phyloP scores from a whole-genome alignment of 92 coral and sea anemone genomes.

The Siderastrea radians region DNA sequence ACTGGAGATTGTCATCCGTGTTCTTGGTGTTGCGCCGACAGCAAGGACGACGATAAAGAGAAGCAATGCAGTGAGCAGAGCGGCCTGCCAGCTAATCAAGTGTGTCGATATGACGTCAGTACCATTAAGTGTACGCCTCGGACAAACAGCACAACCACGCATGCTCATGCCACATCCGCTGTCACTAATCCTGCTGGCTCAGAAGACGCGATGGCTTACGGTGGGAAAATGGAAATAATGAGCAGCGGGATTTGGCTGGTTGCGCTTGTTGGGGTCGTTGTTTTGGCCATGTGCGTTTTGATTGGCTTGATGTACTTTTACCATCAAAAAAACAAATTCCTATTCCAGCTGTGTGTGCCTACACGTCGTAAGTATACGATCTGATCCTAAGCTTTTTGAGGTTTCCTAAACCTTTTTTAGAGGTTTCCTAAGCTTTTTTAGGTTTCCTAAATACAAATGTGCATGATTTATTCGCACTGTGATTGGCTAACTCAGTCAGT shows the following conservation, averaged over 20 bases:
- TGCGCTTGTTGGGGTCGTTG: not conserved
- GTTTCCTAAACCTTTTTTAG: too few relatives aligned
- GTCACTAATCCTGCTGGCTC: not conserved
- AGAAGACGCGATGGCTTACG: not conserved
- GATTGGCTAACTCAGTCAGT: too few relatives aligned
- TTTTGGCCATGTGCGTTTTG: not conserved
- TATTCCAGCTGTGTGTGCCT: not conserved
- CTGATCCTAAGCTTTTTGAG: not conserved
- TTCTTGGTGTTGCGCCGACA: conserved; percentile 34
- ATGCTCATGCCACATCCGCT: not conserved
- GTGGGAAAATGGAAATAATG: not conserved
- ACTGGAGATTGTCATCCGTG: conserved; percentile 57
- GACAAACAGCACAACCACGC: not conserved
- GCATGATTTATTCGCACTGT: too few relatives aligned
- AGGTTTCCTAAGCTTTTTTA: too few relatives aligned
- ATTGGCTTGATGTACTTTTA: not conserved
- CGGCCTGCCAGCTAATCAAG: conserved; percentile 26
- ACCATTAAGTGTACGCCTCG: conserved; percentile 26
- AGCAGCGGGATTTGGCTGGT: not conserved
- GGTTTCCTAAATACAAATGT: too few relatives aligned
- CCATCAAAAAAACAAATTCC: not conserved
- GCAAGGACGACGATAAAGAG: conserved; percentile 33
- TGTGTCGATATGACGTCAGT: conserved; percentile 44
- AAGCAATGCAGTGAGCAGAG: conserved; percentile 30
- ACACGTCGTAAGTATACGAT: conserved; percentile 3